Evolutionary conservation across 2,888 invertebrate genomes (phyloP).

Genomic region (Apamea epomidion): DNA sequence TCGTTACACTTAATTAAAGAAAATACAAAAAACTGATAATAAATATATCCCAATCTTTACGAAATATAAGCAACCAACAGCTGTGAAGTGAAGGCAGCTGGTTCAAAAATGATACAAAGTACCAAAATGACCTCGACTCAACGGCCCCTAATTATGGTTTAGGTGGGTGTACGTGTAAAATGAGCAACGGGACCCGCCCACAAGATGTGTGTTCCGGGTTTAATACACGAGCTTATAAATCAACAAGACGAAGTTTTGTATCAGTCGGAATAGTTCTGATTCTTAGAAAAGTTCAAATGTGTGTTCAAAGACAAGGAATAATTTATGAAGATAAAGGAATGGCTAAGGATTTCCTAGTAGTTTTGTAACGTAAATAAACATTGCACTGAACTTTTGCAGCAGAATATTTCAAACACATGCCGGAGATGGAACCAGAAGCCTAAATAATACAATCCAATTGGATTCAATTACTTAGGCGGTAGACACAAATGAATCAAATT

Average conservation of each 20-base stretch:
- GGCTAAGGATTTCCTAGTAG: background rate
- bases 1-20: constrained; percentile 41
- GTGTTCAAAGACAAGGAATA: background rate
- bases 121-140: constrained; percentile 64
- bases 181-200: constrained; percentile 67
- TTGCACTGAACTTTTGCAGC: background rate
- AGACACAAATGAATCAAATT: constrained; percentile 39
- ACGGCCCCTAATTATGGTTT: constrained; percentile 67
- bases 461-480: constrained; percentile 26
- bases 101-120: constrained; percentile 49
- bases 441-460: constrained; percentile 20
- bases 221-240: constrained; percentile 56
- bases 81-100: constrained; percentile 59
- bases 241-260: constrained; percentile 34
- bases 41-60: constrained; percentile 30
- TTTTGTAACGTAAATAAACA: background rate
- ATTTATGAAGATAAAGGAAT: background rate
- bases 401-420: background rate
- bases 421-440: constrained; percentile 1
- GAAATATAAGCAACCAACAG: constrained; percentile 40
- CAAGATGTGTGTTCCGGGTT: constrained; percentile 70
- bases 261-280: constrained; percentile 8
- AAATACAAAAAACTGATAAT: constrained; percentile 38
- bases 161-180: constrained; percentile 67
- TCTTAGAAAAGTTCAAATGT: background rate